phyloP scores from a whole-genome alignment of 2,888 invertebrate genomes.

The Bombylius major region DNA sequence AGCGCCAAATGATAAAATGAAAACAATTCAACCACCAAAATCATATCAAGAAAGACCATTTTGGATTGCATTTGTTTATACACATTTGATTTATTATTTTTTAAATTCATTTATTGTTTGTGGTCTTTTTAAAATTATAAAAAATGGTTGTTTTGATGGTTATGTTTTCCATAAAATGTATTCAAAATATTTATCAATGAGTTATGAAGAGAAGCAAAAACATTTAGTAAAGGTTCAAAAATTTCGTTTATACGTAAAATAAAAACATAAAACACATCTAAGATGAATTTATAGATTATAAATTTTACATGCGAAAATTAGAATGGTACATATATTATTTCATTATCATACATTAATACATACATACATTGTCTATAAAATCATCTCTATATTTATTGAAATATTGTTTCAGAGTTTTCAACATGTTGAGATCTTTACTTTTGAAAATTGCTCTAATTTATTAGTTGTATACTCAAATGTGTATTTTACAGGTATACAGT shows the following conservation, averaged over 20 bases:
- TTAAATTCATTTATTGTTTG: conserved; percentile 5
- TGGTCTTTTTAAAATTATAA: conserved; percentile 5
- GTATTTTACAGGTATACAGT: too few relatives aligned
- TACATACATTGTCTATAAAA: too few relatives aligned
- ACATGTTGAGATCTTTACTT: too few relatives aligned
- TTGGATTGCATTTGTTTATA: conserved; percentile 9
- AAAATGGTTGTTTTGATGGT: conserved; percentile 7
- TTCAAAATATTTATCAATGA: conserved; percentile 1
- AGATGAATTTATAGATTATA: too few relatives aligned
- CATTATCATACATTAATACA: too few relatives aligned
- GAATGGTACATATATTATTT: too few relatives aligned
- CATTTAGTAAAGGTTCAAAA: background rate
- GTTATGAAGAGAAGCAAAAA: background rate
- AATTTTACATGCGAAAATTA: too few relatives aligned
- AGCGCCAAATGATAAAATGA: background rate
- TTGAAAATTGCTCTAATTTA: too few relatives aligned
- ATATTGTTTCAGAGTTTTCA: too few relatives aligned
- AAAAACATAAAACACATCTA: background rate
- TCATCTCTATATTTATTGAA: too few relatives aligned
- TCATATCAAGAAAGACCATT: conserved; percentile 4
- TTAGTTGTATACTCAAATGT: too few relatives aligned
- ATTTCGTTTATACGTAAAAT: conserved; percentile 1
- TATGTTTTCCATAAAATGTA: conserved; percentile 13
- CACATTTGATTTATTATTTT: conserved; percentile 1
- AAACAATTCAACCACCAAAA: conserved; percentile 2